Evolutionary conservation across 2,888 invertebrate genomes (phyloP).

Genomic region (Kuschelorhynchus macadamiae): DNA sequence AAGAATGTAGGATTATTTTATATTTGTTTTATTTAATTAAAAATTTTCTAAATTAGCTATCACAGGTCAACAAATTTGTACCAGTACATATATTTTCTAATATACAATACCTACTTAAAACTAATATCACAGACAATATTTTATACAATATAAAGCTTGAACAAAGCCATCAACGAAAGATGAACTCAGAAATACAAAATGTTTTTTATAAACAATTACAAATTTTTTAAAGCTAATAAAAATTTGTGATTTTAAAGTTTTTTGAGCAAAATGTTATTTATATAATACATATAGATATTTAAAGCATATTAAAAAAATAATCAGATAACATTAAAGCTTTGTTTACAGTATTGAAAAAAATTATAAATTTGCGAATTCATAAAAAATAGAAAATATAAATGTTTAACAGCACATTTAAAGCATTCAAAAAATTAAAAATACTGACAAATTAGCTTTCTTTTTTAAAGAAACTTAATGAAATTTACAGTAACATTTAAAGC

Average conservation of each 20-base stretch:
- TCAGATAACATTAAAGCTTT: too few species aligned
- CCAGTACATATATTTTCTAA: constrained; percentile 2
- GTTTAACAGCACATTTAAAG: constrained; percentile 16
- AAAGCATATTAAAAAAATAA: too few species aligned
- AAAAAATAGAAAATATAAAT: background rate
- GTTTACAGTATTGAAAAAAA: too few species aligned
- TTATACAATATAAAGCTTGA: constrained; percentile 19
- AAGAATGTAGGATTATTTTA: too few species aligned
- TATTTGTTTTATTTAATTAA: constrained; percentile 15
- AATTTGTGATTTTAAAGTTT: too few species aligned
- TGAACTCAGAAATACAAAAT: too few species aligned
- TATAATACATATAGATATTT: too few species aligned
- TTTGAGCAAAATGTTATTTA: too few species aligned
- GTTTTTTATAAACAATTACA: too few species aligned
- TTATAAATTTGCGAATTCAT: too few species aligned
- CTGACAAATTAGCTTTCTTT: background rate
- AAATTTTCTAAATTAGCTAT: constrained; percentile 4
- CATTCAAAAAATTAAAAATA: constrained; percentile 3
- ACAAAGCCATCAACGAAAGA: too few species aligned
- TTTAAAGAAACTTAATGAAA: background rate
- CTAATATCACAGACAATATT: constrained; percentile 18
- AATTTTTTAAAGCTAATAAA: too few species aligned
- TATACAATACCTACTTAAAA: constrained; percentile 4
- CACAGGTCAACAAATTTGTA: constrained; percentile 22
- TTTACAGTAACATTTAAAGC: background rate